phyloP scores from a whole-genome alignment of 2,888 invertebrate species.

The Thymelicus lineola region DNA sequence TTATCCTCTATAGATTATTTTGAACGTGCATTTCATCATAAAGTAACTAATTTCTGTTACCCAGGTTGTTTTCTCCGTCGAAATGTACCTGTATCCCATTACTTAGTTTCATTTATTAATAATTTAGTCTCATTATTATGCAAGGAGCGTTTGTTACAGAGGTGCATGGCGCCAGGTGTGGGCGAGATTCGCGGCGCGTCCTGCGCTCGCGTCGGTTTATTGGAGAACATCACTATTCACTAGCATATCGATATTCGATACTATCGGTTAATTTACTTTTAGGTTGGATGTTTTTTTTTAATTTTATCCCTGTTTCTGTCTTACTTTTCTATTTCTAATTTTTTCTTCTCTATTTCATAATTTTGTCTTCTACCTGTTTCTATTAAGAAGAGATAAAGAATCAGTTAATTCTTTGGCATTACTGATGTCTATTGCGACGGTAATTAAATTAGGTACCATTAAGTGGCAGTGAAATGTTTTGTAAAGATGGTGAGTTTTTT shows the following conservation, averaged over 20 bases:
- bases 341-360: too few relatives aligned
- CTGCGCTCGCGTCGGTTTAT: constrained; percentile 28
- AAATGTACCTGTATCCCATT: constrained; percentile 7
- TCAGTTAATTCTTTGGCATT: too few relatives aligned
- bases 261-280: not conserved
- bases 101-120: constrained; percentile 14
- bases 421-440: too few relatives aligned
- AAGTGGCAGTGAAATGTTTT: too few relatives aligned
- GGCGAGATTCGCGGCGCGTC: constrained; percentile 40
- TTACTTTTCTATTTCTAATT: too few relatives aligned
- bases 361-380: too few relatives aligned
- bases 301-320: too few relatives aligned
- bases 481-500: too few relatives aligned
- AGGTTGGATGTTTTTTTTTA: not conserved
- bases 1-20: not conserved
- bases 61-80: not conserved
- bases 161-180: constrained; percentile 15
- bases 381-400: too few relatives aligned
- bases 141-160: constrained; percentile 16
- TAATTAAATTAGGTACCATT: too few relatives aligned
- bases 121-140: constrained; percentile 15
- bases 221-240: not conserved
- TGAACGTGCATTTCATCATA: not conserved
- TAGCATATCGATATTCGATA: constrained; percentile 37
- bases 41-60: not conserved